Base-by-base conservation (phyloP, 2,113 vertebrate species). In the Heterotilapia buettikoferi region DNA sequence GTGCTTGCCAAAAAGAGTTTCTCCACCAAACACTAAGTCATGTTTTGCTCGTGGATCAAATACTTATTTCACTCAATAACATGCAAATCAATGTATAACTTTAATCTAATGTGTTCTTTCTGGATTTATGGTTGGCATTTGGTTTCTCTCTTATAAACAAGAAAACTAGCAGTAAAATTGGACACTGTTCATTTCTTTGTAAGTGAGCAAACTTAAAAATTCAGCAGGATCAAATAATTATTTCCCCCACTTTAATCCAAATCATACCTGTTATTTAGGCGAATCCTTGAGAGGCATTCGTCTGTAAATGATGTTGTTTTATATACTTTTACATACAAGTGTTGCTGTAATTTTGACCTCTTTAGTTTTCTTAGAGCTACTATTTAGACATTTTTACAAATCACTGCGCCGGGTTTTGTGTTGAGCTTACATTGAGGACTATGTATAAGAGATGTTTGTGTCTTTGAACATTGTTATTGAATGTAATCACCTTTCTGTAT, bases 61-160 rank as follows among this genome's bases (percentile, higher is more conserved):
- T 63, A 11, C 59, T 63, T 63, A n/a, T 63, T 36, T 36, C 31
- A n/a, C 59, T 63, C 9, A 33, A 33, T 61, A 61, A 61, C 59
- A 36, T 63, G 1, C 59, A 63, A 36, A 36, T 63, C 18, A 36
- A 36, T 36, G 4, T 63, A 36, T 63, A 36, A 63, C 9, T 63
- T 63, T 36, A 36, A 63, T 63, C 11, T 7, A 63, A 63, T 3
- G 1, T 63, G 2, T 63, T 36, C 0, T 63, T 36, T 0, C 31
- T 66, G 31, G 9, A 66, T 66, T 66, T n/a, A 36, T 66, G 61
- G 18, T 7, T 63, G 59, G 31, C 31, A 66, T 66, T 66, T 0
- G 0, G 61, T n/a, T 66, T 66, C 18, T 63, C 31, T n/a, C 6
- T 0, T 36, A 36, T 5, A 36, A 36, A 63, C 18, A 63, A 36